phyloP scores from a whole-genome alignment of 2,113 vertebrate genomes.

The Pao palembangensis region DNA sequence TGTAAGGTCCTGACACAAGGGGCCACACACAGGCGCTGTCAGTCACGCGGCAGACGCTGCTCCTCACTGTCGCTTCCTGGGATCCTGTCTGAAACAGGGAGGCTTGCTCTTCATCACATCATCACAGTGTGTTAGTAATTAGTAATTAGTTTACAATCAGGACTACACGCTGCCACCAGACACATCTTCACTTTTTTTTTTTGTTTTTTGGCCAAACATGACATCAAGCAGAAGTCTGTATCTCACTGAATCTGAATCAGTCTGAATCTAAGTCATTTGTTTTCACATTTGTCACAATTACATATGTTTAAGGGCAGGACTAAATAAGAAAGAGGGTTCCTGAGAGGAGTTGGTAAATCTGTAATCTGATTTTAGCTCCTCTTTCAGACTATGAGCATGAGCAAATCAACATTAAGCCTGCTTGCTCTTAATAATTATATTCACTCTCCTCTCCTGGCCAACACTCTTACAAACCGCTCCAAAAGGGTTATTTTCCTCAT shows the following conservation, averaged over 20 bases:
- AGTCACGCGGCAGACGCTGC: conserved; percentile 24
- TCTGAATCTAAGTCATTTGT: conserved; percentile 21
- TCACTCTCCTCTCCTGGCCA: conserved; percentile 15
- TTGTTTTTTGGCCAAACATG: conserved; percentile 10
- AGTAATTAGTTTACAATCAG: conserved; percentile 10
- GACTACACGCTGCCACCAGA: conserved; percentile 34
- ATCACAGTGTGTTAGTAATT: conserved; percentile 29
- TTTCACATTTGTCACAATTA: too few species aligned
- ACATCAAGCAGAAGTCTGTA: conserved; percentile 17
- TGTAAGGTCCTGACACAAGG: conserved; percentile 17
- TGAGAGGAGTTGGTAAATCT: conserved; percentile 33
- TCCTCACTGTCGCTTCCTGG: too few species aligned
- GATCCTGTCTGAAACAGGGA: too few species aligned
- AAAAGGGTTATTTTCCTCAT: conserved; percentile 28
- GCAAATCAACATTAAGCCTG: conserved; percentile 38
- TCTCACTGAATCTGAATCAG: too few species aligned
- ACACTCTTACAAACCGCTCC: conserved; percentile 20
- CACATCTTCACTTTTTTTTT: conserved; percentile 36
- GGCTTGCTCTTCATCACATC: conserved; percentile 38
- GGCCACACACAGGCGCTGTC: conserved; percentile 40
- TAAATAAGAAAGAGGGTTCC: conserved; percentile 52
- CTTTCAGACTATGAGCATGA: conserved; percentile 27
- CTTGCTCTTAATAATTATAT: conserved; percentile 30
- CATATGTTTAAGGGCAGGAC: conserved; percentile 30
- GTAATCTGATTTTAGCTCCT: conserved; percentile 27